Percentiles rank a stretch among this genome's conserved stretches.
Conservation (phyloP, 2,797 vertebrate genomes). For the Parambassis ranga region DNA sequence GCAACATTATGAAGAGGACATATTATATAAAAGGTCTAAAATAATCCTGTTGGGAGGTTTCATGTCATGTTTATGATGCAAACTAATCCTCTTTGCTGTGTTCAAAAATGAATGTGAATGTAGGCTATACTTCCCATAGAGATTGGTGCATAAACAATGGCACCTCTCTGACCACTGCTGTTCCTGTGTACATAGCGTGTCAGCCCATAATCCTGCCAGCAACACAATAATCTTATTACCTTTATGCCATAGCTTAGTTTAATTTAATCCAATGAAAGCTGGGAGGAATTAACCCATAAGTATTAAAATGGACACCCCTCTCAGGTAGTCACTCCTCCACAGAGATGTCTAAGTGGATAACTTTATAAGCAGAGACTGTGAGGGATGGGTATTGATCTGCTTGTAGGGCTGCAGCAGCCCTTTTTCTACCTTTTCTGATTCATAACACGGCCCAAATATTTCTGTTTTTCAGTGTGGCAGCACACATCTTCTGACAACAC, state of each 20-base stretch:
- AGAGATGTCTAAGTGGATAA: slow-evolving; percentile 35
- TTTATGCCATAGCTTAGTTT: slow-evolving; percentile 56
- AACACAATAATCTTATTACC: slow-evolving; percentile 71
- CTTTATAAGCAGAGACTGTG: slow-evolving; percentile 35
- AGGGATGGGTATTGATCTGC: slow-evolving; percentile 50
- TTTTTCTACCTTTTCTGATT: slow-evolving; percentile 35
- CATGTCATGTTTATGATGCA: slow-evolving; percentile 54
- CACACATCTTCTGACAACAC: slow-evolving; percentile 70
- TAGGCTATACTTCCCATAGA: slow-evolving; percentile 41
- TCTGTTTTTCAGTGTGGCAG: slow-evolving; percentile 58
- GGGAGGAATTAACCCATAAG: slow-evolving; percentile 58
- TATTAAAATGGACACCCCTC: slow-evolving; percentile 52
- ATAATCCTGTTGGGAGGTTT: slow-evolving; percentile 60
- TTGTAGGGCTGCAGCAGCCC: slow-evolving; percentile 20
- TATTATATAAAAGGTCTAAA: slow-evolving; percentile 47
- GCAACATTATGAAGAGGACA: slow-evolving; percentile 29
- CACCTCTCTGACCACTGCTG: slow-evolving; percentile 57
- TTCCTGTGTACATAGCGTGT: slow-evolving; percentile 37
- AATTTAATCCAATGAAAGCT: slow-evolving; percentile 68
- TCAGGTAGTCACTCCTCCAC: slow-evolving; percentile 33
- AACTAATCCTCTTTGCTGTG: slow-evolving; percentile 68
- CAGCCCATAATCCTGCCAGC: slow-evolving; percentile 64
- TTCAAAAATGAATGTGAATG: slow-evolving; percentile 63
- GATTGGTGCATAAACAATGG: slow-evolving; percentile 58
- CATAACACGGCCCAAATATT: slow-evolving; percentile 42